Conservation (phyloP, 2,888 invertebrate species). For the Cephus nigrinus region DNA sequence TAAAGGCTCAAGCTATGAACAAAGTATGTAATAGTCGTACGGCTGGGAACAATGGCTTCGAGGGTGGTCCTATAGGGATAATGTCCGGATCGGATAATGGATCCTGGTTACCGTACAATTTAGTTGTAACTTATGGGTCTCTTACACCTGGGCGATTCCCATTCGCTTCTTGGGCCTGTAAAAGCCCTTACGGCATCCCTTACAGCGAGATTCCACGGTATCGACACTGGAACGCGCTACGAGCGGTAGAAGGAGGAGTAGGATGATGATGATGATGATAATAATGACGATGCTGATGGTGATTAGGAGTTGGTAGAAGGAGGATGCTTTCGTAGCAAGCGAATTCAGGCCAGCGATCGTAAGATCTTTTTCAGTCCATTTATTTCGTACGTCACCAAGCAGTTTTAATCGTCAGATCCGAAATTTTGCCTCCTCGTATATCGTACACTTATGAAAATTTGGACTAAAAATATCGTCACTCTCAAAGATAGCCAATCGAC, state of each 20-base stretch:
- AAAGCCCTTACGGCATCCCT: not conserved
- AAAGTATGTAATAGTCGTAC: slow-evolving; percentile 27
- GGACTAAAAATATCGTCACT: not conserved
- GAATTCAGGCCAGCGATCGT: not conserved
- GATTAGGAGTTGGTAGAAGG: not conserved
- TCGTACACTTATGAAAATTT: not conserved
- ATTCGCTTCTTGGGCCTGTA: not conserved
- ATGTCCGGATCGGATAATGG: slow-evolving; percentile 37
- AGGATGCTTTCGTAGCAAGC: not conserved
- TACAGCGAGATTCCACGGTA: not conserved
- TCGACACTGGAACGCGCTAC: not conserved
- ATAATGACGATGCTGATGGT: not conserved
- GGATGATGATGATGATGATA: not conserved
- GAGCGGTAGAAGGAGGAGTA: not conserved
- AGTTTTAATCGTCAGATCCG: not conserved
- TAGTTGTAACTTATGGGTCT: slow-evolving; percentile 40
- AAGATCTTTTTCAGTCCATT: not conserved
- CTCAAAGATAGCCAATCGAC: not conserved
- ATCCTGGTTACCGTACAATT: slow-evolving; percentile 43
- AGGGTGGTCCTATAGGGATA: slow-evolving; percentile 29
- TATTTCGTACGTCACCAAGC: not conserved
- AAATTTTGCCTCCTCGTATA: not conserved
- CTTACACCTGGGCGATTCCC: slow-evolving; percentile 17
- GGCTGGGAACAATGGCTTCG: slow-evolving; percentile 30
- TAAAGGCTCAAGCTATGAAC: slow-evolving; percentile 13